Conservation (phyloP, 1,140 invertebrate species). For the Venturia canescens region DNA sequence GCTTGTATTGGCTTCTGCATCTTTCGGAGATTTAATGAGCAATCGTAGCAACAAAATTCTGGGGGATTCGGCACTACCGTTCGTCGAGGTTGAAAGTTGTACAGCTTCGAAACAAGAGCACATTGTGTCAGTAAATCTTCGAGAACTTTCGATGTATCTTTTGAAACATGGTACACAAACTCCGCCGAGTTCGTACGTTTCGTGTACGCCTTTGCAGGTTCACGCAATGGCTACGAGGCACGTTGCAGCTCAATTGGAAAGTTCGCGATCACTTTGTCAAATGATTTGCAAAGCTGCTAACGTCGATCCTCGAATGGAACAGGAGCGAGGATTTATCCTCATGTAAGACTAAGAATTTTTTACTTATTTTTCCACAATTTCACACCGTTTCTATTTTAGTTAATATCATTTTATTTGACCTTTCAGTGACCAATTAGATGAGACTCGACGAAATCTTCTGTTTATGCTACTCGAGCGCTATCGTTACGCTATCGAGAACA, state of each 20-base stretch:
- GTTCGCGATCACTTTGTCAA: conserved; percentile 85
- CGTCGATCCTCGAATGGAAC: conserved; percentile 81
- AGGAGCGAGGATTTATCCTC: conserved; percentile 85
- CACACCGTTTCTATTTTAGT: not conserved
- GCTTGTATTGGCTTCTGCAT: conserved; percentile 66
- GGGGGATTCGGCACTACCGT: conserved; percentile 79
- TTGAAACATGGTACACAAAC: conserved; percentile 81
- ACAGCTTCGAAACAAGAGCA: conserved; percentile 92
- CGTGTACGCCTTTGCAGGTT: conserved; percentile 83
- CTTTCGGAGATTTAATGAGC: conserved; percentile 73
- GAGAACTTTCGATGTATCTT: conserved; percentile 89
- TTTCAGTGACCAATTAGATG: conserved; percentile 83
- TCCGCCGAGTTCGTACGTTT: conserved; percentile 70
- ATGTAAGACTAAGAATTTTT: conserved; percentile 78
- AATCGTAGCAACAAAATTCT: conserved; percentile 69
- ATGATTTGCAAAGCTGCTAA: conserved; percentile 83
- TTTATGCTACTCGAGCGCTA: conserved; percentile 87
- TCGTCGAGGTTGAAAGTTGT: conserved; percentile 89
- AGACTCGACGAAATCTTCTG: conserved; percentile 81
- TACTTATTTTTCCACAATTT: conserved; percentile 37
- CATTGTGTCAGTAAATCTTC: conserved; percentile 89
- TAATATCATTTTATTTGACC: conserved; percentile 47
- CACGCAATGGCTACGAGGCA: conserved; percentile 89
- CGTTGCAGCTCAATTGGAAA: conserved; percentile 87
- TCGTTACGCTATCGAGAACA: conserved; percentile 85